A percentile compares a stretch with the other conserved stretches of the same genome.
Evolutionary conservation across 2,888 invertebrate genomes (phyloP).

Genomic region (Drosophila melanosoma): DNA sequence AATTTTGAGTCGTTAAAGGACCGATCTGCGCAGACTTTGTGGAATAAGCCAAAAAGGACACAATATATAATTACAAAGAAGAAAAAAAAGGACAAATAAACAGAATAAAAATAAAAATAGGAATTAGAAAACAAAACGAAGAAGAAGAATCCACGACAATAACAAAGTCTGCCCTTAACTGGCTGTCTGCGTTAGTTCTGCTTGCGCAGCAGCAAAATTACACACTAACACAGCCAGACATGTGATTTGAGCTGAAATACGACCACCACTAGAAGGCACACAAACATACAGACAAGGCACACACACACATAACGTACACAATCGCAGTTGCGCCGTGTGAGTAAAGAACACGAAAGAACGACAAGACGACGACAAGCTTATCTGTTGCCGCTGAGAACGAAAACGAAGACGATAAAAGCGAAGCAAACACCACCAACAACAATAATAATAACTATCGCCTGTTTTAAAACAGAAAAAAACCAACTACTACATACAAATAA

Average conservation of each 20-base stretch:
- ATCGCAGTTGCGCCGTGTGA: conserved; percentile 32
- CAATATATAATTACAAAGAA: conserved; percentile 18
- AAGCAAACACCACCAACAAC: conserved; percentile 66
- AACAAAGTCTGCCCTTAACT: conserved; percentile 50
- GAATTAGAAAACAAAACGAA: conserved; percentile 5
- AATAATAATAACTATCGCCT: conserved; percentile 50
- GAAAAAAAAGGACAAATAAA: not conserved
- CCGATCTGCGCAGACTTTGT: not conserved
- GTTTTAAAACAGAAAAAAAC: conserved; percentile 52
- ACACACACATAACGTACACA: conserved; percentile 12
- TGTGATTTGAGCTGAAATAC: conserved; percentile 75
- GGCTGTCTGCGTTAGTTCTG: conserved; percentile 48
- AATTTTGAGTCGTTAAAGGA: conserved; percentile 18
- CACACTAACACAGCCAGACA: conserved; percentile 53
- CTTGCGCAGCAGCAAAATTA: conserved; percentile 72
- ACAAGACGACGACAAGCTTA: conserved; percentile 64
- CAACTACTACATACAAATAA: conserved; percentile 13
- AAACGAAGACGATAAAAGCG: conserved; percentile 76
- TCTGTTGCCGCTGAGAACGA: conserved; percentile 56
- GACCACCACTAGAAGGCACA: conserved; percentile 62
- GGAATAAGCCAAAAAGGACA: conserved; percentile 36
- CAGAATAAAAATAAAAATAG: conserved; percentile 16
- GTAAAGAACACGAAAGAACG: conserved; percentile 59
- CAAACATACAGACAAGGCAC: conserved; percentile 25
- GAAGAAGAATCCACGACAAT: conserved; percentile 38